phyloP scores from a whole-genome alignment of 2,797 vertebrate genomes.

The Neoniphon sammara region DNA sequence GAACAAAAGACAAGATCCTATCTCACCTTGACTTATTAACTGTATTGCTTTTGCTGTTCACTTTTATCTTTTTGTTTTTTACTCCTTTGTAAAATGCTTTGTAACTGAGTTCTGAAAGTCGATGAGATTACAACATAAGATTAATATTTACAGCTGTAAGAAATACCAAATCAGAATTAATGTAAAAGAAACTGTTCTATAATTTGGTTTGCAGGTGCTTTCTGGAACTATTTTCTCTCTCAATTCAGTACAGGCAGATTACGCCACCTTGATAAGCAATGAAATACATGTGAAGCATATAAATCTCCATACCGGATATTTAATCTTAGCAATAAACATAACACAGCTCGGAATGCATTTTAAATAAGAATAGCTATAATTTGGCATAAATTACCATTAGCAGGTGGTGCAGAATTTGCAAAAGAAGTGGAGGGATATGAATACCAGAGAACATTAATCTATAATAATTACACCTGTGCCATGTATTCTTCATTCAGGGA shows the following conservation, averaged over 20 bases:
- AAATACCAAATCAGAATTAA: background rate
- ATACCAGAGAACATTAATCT: conserved; percentile 19
- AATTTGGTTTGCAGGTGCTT: background rate
- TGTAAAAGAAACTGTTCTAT: background rate
- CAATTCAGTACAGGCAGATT: conserved; percentile 2
- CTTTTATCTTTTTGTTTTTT: background rate
- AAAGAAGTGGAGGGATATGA: conserved; percentile 9
- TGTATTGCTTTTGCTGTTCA: background rate
- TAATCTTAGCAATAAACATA: background rate
- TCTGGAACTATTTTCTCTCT: background rate
- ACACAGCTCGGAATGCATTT: background rate
- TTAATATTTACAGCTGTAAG: conserved; percentile 4
- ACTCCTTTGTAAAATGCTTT: background rate
- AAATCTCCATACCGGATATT: background rate
- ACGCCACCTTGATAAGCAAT: conserved; percentile 5
- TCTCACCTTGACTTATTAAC: background rate
- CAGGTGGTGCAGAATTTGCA: conserved; percentile 7
- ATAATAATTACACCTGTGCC: conserved; percentile 20
- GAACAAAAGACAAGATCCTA: conserved; percentile 24
- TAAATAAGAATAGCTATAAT: background rate
- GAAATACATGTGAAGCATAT: conserved; percentile 22
- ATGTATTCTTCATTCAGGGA: conserved; percentile 20
- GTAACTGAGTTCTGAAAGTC: background rate
- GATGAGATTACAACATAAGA: conserved; percentile 20
- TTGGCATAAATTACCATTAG: conserved; percentile 23